These are phyloP conservation scores for Palloptera scutellata DNA, from an alignment of 2,888 invertebrate species.

Conservation along the genomic window DNA sequence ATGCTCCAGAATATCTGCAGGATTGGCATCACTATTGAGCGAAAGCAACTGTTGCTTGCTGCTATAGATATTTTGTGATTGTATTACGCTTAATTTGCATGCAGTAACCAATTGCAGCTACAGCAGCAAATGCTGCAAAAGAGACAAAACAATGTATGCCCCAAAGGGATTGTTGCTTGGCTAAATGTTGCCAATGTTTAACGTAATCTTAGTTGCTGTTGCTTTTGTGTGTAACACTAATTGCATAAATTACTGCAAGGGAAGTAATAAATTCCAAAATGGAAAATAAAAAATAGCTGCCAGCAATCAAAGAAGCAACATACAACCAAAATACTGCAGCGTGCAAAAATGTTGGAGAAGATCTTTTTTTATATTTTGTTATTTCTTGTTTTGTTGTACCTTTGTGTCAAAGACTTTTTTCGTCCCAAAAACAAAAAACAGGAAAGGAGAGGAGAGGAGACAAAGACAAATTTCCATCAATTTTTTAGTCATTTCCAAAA, in stretches of 20 bases:
- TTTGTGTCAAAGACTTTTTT: no score
- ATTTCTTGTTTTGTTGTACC: no score
- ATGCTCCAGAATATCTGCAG: background rate
- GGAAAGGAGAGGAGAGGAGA: no score
- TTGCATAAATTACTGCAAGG: slow-evolving; percentile 44
- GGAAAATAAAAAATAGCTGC: slow-evolving; percentile 35
- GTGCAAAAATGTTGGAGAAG: no score
- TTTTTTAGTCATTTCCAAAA: no score
- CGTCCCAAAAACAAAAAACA: no score
- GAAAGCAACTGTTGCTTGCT: slow-evolving; percentile 2
- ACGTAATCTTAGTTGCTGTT: slow-evolving; percentile 13
- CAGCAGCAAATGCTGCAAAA: no score
- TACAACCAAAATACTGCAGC: background rate
- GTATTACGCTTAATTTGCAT: slow-evolving; percentile 34
- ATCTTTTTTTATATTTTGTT: no score
- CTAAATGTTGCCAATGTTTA: slow-evolving; percentile 4
- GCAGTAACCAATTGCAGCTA: slow-evolving; percentile 18
- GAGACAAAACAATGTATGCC: background rate
- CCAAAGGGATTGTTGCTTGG: background rate
- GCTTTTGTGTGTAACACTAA: slow-evolving; percentile 31
- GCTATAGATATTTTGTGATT: background rate
- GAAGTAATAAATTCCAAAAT: slow-evolving; percentile 43
- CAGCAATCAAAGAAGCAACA: slow-evolving; percentile 17
- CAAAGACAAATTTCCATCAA: no score
- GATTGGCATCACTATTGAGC: background rate